Evolutionary conservation across 2,113 vertebrate species (phyloP).

Genomic region (Scophthalmus maximus): DNA sequence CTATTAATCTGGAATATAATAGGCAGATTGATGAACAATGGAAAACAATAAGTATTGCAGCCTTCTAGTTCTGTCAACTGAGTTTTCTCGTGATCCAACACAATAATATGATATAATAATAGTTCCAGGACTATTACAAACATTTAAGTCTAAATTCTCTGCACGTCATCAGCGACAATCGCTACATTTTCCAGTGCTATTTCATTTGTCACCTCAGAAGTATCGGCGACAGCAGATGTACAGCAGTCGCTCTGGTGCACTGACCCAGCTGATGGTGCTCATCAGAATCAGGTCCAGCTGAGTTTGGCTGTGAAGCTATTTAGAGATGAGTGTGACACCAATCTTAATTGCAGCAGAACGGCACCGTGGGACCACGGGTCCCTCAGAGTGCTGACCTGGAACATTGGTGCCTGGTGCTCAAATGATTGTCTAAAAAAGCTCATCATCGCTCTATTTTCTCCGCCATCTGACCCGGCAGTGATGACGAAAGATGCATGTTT

Average conservation of each 20-base stretch:
- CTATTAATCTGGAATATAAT: no score
- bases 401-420: slow-evolving; percentile 59
- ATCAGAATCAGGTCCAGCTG: slow-evolving; percentile 57
- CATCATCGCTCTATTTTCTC: slow-evolving; percentile 70
- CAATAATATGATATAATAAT: no score
- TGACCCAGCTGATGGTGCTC: slow-evolving; percentile 54
- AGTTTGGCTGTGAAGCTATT: slow-evolving; percentile 64
- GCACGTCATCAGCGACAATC: neutral
- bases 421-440: slow-evolving; percentile 72
- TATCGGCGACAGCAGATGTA: neutral
- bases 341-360: slow-evolving; percentile 71
- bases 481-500: slow-evolving; percentile 5
- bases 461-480: slow-evolving; percentile 54
- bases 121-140: neutral
- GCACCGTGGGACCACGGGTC: slow-evolving; percentile 50
- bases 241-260: neutral
- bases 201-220: neutral
- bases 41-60: no score
- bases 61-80: no score
- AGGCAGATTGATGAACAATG: no score
- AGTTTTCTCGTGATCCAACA: no score
- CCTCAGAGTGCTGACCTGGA: slow-evolving; percentile 76
- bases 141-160: neutral
- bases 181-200: neutral
- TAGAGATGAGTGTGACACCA: slow-evolving; percentile 68